These are phyloP conservation scores for Cephalotes varians DNA, from an alignment of 2,888 invertebrate species.

Conservation along the genomic window DNA sequence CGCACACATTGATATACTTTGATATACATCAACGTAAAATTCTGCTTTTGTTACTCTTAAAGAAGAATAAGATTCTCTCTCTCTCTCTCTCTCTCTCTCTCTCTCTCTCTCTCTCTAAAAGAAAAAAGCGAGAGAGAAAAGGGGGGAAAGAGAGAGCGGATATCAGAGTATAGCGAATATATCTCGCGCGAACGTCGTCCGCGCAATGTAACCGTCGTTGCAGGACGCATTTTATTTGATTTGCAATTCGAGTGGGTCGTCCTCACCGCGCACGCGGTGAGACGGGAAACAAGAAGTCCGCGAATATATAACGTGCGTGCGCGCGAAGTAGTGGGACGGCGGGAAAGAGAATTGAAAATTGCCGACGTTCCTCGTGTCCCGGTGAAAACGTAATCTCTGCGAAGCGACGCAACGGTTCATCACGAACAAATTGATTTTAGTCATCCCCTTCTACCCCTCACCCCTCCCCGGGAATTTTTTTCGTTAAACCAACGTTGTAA, in stretches of 20 bases:
- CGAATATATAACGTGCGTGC: slow-evolving; percentile 38
- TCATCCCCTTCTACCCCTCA: neutral
- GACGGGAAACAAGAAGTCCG: slow-evolving; percentile 54
- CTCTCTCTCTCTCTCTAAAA: too few relatives aligned
- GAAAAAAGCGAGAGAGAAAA: slow-evolving; percentile 16
- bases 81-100: too few relatives aligned
- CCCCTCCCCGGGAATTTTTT: neutral
- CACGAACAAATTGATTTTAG: slow-evolving; percentile 66
- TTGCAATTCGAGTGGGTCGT: slow-evolving; percentile 75
- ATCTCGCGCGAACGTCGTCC: slow-evolving; percentile 57
- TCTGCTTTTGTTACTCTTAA: slow-evolving; percentile 5
- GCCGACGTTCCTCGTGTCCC: slow-evolving; percentile 48
- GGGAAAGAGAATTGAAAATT: slow-evolving; percentile 64
- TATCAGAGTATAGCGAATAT: slow-evolving; percentile 56
- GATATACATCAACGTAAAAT: slow-evolving; percentile 20
- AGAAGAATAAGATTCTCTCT: neutral
- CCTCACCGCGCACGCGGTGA: slow-evolving; percentile 49
- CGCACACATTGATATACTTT: too few relatives aligned
- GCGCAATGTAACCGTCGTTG: slow-evolving; percentile 45
- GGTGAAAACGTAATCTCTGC: slow-evolving; percentile 62
- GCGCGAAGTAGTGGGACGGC: neutral
- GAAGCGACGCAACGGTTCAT: slow-evolving; percentile 36
- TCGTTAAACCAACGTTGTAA: neutral
- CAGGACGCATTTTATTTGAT: slow-evolving; percentile 68
- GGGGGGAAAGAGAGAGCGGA: slow-evolving; percentile 9